Evolutionary conservation across 2,113 vertebrate species (phyloP).

Genomic region (Climacteris rufus): DNA sequence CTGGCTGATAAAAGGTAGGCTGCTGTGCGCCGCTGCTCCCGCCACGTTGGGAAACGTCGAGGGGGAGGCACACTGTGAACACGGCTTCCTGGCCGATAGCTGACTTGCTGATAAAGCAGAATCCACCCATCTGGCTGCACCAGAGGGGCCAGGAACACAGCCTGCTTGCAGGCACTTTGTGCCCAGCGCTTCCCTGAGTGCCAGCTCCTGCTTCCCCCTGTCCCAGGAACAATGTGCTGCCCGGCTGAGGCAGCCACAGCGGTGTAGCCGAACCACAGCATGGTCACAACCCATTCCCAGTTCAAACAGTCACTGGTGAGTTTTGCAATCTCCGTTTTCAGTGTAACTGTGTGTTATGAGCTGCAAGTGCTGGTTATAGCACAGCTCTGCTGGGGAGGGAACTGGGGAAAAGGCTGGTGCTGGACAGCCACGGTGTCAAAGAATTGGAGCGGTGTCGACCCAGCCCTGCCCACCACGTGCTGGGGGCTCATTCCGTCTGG

Average conservation of each 20-base stretch:
- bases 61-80: conserved; percentile 27
- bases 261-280: neutral
- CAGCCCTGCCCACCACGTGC: neutral
- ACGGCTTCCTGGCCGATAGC: conserved; percentile 60
- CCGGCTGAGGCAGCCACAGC: accelerated
- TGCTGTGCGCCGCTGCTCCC: neutral
- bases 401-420: conserved; percentile 5
- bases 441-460: accelerated
- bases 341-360: neutral
- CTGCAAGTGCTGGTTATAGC: neutral
- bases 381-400: neutral
- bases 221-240: neutral
- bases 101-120: conserved; percentile 60
- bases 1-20: conserved; percentile 58
- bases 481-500: neutral
- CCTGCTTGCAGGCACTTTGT: neutral
- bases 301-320: conserved; percentile 1
- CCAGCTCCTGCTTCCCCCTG: neutral
- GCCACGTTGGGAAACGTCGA: conserved; percentile 8
- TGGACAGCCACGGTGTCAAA: neutral
- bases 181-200: neutral
- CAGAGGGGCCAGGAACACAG: neutral
- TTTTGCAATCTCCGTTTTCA: conserved; percentile 23
- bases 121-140: conserved; percentile 41
- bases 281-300: neutral